phyloP scores from a whole-genome alignment of 2,797 vertebrate species.

The Paedocypris micromegethes region DNA sequence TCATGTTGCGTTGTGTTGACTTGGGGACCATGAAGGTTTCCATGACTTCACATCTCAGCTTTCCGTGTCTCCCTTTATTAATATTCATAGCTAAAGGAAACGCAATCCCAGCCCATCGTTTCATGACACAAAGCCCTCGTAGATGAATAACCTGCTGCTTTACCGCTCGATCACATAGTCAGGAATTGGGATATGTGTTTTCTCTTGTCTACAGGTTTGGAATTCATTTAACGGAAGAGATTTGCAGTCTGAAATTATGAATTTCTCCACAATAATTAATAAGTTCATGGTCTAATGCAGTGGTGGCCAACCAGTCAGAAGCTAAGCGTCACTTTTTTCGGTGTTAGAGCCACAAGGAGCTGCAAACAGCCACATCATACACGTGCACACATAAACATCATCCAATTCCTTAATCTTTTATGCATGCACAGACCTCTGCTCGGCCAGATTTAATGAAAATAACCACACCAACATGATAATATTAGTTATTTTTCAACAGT shows the following conservation, averaged over 20 bases:
- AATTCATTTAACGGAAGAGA: slow-evolving; percentile 28
- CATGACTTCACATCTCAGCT: slow-evolving; percentile 46
- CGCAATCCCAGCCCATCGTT: slow-evolving; percentile 32
- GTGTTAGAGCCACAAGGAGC: too few species aligned
- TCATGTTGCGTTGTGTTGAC: slow-evolving; percentile 35
- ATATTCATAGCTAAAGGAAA: slow-evolving; percentile 53
- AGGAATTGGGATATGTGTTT: background rate
- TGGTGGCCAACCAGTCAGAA: too few species aligned
- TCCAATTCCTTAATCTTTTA: too few species aligned
- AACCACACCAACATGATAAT: too few species aligned
- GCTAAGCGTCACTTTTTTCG: too few species aligned
- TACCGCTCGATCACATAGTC: background rate
- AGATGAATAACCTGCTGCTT: slow-evolving; percentile 26
- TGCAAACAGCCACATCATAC: too few species aligned
- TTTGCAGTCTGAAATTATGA: slow-evolving; percentile 26
- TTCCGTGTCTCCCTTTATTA: slow-evolving; percentile 53
- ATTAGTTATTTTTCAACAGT: too few species aligned
- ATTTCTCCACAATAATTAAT: slow-evolving; percentile 32
- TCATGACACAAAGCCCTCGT: slow-evolving; percentile 37
- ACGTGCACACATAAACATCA: too few species aligned
- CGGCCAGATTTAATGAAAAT: too few species aligned
- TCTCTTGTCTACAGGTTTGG: slow-evolving; percentile 11
- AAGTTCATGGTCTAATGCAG: too few species aligned
- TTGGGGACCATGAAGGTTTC: slow-evolving; percentile 41
- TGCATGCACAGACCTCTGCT: too few species aligned